Base-by-base conservation (phyloP, 2,888 invertebrate genomes). In the Parnassius apollo region DNA sequence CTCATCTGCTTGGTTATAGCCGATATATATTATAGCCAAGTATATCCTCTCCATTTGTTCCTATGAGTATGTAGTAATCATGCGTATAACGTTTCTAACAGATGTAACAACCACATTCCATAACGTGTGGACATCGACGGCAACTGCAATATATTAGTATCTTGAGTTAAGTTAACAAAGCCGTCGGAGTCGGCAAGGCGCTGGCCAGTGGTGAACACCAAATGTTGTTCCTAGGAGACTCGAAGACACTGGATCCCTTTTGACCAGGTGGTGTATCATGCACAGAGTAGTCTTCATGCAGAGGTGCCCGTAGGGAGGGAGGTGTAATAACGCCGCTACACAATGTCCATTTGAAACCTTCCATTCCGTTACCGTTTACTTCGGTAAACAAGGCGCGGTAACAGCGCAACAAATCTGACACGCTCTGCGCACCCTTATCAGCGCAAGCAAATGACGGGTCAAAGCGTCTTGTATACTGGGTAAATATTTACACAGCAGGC, bases 221-320 rank as follows among this genome's bases (percentile, higher is more conserved):
- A 61, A 88, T 78, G 71, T 77, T 85, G 59, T 71, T 78, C 72
- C 81, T 84, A 22, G 91, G 91, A 65, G 91, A 90, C 65, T 91
- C 91, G 64, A 91, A 91, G 58, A 91, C 91, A 53, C 91, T 84
- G 25, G 91, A 91, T 42, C 91, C 92, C 88, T 91, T 91, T 71
- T 92, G 91, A 53, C 92, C 92, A 22, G 92, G 92, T 51, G 92
- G 92, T 1, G 92, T 92, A 69, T 89, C 91, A 70, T 87, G 81
- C 50, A 88, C 70, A 22, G 90, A 87, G 78, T 90, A 88, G 74
- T 91, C 91, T 60, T 83, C 83, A 44, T 62, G 53, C n/a, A 62
- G 51, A 2, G 66, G 57, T 42, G 67, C 45, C 57, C 13, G 70
- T 35, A 50, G 66, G 50, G 66, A 71, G 51, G 78, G 77, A 45